A percentile compares a stretch with the other conserved stretches of the same genome.
phyloP scores from a whole-genome alignment of 1,140 invertebrate genomes.

The Pseudomyrmex concolor region DNA sequence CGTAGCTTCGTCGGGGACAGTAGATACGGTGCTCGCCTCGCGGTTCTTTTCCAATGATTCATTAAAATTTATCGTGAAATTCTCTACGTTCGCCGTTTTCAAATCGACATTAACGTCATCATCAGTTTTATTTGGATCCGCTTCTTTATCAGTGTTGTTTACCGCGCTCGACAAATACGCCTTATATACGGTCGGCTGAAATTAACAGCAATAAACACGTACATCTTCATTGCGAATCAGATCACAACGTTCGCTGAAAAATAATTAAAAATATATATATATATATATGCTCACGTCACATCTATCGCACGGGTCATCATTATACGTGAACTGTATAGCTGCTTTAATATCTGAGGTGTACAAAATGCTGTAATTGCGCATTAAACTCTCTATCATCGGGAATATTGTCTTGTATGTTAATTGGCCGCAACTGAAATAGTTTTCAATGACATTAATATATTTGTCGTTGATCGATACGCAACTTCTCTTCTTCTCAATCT shows the following conservation, averaged over 20 bases:
- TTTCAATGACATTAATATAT: not conserved
- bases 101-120: not conserved
- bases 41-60: constrained; percentile 1
- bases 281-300: constrained; percentile 69
- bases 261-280: not conserved
- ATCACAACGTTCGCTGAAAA: not conserved
- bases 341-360: constrained; percentile 83
- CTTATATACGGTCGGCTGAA: not conserved
- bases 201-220: not conserved
- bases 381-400: constrained; percentile 53
- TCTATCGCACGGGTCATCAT: constrained; percentile 81
- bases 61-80: not conserved
- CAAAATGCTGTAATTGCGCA: constrained; percentile 78
- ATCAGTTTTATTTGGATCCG: not conserved
- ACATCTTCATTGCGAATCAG: not conserved
- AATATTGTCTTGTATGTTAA: constrained; percentile 81
- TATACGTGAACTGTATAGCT: constrained; percentile 80
- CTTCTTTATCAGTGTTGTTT: not conserved
- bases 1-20: not conserved
- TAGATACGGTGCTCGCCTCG: not conserved
- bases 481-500: not conserved
- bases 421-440: constrained; percentile 78
- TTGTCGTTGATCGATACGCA: no score
- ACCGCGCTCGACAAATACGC: not conserved
- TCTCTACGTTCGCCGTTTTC: not conserved